Evolutionary conservation across 2,888 invertebrate genomes (phyloP), one percentile per base, ranked within the genome.

Genomic region (Heliconius ethilla): DNA sequence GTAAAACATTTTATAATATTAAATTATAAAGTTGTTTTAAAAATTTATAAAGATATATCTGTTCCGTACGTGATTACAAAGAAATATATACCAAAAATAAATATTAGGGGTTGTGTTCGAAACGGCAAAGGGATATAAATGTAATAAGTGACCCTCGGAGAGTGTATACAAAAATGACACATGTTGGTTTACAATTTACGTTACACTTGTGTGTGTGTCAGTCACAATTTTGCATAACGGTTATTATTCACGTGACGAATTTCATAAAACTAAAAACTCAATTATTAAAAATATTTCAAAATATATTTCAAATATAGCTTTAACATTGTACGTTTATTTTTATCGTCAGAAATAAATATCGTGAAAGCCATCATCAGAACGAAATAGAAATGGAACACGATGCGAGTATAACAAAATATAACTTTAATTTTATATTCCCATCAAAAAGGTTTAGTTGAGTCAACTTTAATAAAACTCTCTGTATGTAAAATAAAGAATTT

Each of bases 71-170:
- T 88, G 86, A 83, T 85, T 85, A 84, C 83, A 84, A 85, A 9
- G 29, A 86, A 89, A 90, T 59, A 90, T 89, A 89, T 89, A 89
- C 89, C 90, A 89, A 84, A 87, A 85, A 89, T 89, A 89, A 91
- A 90, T 87, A 86, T 85, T 83, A 82, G 85, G 85, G 87, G 85
- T 85, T 87, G 86, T 86, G 86, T 86, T 86, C 87, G 86, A 88
- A 87, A 87, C 86, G 84, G 86, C 85, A 86, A 87, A 86, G 86
- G 87, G 87, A 87, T 33, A n/a, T 5, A 51, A 70, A 70, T 70
- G 55, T 55, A 70, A 70, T 55, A 70, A 55, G 33, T 55, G 51
- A 11, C 70, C 55, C 70, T 55, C 33, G 13, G 10, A 70, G n/a
- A 55, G 13, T 29, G 22, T 37, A 25, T n/a, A 18, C 59, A 73